A percentile compares a stretch with the other conserved stretches of the same genome.
phyloP scores from a whole-genome alignment of 2,113 vertebrate genomes.

The Nannobrachium achirus region DNA sequence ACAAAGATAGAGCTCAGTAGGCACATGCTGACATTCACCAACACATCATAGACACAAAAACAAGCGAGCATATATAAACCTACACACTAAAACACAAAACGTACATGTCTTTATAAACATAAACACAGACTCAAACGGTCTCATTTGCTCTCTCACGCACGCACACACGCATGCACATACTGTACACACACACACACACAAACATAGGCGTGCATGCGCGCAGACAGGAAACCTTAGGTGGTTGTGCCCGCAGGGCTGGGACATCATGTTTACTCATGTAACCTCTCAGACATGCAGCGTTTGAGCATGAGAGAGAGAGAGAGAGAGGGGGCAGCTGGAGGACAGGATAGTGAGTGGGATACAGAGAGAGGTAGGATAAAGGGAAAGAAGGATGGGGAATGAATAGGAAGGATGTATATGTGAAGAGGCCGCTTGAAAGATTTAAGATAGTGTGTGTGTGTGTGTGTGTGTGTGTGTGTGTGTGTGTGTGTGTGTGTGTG shows the following conservation, averaged over 20 bases:
- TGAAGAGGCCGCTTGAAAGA: too few species aligned
- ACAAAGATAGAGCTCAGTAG: too few species aligned
- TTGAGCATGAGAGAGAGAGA: background rate
- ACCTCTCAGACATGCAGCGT: slow-evolving; percentile 1
- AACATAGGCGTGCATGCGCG: background rate
- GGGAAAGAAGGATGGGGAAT: background rate
- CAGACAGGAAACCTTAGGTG: background rate
- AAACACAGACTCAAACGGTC: background rate
- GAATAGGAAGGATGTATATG: background rate
- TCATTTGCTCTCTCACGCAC: background rate
- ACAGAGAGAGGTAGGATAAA: background rate
- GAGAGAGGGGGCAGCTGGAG: background rate
- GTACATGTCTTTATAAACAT: too few species aligned
- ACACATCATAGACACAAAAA: too few species aligned
- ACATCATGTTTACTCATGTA: slow-evolving; percentile 26
- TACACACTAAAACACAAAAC: too few species aligned
- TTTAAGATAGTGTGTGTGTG: slow-evolving; percentile 2
- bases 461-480: slow-evolving; percentile 2
- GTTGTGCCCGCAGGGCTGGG: slow-evolving; percentile 9
- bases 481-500: slow-evolving; percentile 6
- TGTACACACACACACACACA: background rate
- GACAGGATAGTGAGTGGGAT: background rate
- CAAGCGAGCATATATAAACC: too few species aligned
- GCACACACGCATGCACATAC: background rate
- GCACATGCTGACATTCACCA: too few species aligned